Evolutionary conservation across 2,113 vertebrate species (phyloP).

Genomic region (Ranitomeya variabilis): DNA sequence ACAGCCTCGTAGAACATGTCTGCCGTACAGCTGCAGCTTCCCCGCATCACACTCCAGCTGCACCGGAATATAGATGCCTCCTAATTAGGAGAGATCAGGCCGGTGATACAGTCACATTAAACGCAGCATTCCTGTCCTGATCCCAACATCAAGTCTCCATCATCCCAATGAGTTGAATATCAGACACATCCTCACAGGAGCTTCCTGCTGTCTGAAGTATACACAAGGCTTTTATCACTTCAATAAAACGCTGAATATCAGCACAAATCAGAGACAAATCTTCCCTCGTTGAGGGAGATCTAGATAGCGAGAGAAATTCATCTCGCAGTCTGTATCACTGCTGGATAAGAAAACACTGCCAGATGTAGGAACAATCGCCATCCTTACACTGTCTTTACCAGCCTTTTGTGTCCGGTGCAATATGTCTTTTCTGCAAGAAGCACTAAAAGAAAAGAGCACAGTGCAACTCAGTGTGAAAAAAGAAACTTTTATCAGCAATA

Average conservation of each 20-base stretch:
- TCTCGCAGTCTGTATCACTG: constrained; percentile 30
- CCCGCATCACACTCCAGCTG: background rate
- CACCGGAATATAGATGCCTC: constrained; percentile 11
- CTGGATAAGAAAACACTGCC: constrained; percentile 39
- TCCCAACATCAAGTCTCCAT: constrained; percentile 29
- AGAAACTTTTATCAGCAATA: background rate
- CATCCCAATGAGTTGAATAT: constrained; percentile 47
- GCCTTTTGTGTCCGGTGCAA: constrained; percentile 31
- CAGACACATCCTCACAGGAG: constrained; percentile 52
- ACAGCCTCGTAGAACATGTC: constrained; percentile 5
- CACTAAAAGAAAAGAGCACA: background rate
- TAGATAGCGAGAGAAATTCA: constrained; percentile 43
- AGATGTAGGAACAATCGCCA: constrained; percentile 39
- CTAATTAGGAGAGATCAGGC: constrained; percentile 40
- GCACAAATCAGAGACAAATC: constrained; percentile 49
- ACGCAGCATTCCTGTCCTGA: constrained; percentile 32
- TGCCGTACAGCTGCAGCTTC: background rate
- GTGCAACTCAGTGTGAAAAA: background rate
- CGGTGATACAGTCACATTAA: constrained; percentile 35
- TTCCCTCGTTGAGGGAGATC: constrained; percentile 45
- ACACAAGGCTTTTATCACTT: constrained; percentile 49
- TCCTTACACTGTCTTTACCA: constrained; percentile 12
- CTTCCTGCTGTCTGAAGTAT: constrained; percentile 46
- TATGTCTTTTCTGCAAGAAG: background rate
- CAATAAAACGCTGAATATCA: constrained; percentile 49